Percentiles rank a stretch among this genome's conserved stretches.
phyloP scores from a whole-genome alignment of 2,797 vertebrate genomes.

The Dryobates pubescens region DNA sequence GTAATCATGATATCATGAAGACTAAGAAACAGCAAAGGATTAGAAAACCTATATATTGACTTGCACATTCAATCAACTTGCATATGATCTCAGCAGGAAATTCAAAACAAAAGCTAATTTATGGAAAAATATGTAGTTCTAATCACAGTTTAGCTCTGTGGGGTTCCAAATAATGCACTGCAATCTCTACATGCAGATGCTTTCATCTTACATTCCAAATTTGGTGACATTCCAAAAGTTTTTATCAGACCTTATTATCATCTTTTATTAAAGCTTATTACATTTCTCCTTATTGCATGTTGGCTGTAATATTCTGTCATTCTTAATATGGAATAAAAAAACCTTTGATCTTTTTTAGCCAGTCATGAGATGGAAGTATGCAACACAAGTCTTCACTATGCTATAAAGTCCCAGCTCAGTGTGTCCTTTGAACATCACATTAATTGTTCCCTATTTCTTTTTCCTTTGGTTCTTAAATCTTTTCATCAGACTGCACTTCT shows the following conservation, averaged over 20 bases:
- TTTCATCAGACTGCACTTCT: constrained; percentile 55
- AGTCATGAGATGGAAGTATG: constrained; percentile 57
- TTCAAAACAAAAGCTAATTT: constrained; percentile 85
- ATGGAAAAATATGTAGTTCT: constrained; percentile 87
- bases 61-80: constrained; percentile 75
- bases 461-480: constrained; percentile 60
- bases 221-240: constrained; percentile 72
- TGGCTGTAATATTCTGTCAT: constrained; percentile 68
- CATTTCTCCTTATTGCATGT: constrained; percentile 62
- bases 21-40: constrained; percentile 72
- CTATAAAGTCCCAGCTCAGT: neutral
- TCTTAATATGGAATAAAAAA: constrained; percentile 61
- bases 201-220: constrained; percentile 79
- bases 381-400: constrained; percentile 23
- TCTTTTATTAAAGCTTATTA: constrained; percentile 70
- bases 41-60: constrained; percentile 75
- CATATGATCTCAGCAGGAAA: constrained; percentile 82
- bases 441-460: constrained; percentile 68
- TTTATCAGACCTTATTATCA: constrained; percentile 79
- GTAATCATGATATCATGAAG: constrained; percentile 49
- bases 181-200: constrained; percentile 73
- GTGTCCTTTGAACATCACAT: constrained; percentile 75
- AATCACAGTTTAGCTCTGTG: constrained; percentile 81
- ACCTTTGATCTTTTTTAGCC: constrained; percentile 51
- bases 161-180: constrained; percentile 83